A percentile compares a stretch with the other conserved stretches of the same genome.
These are phyloP conservation scores for Subanguina moxae DNA, from an alignment of 1,140 invertebrate genomes.

Conservation along the genomic window DNA sequence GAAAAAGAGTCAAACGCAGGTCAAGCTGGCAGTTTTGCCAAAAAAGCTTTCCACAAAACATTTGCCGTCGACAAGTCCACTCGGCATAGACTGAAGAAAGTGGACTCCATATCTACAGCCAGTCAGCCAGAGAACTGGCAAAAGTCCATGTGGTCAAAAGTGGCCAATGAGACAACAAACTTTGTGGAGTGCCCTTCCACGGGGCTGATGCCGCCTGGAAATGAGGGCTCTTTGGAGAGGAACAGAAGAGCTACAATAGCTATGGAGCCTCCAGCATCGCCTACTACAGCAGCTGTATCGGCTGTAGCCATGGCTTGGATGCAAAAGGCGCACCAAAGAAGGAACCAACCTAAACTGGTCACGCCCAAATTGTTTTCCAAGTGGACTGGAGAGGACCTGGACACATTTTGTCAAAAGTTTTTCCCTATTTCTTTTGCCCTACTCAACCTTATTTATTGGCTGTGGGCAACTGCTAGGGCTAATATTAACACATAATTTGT, in stretches of 20 bases:
- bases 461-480: no score
- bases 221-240: not conserved
- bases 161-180: slow-evolving; percentile 12
- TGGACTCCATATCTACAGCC: slow-evolving; percentile 24
- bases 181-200: not conserved
- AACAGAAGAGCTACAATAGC: slow-evolving; percentile 2
- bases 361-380: slow-evolving; percentile 56
- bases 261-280: slow-evolving; percentile 28
- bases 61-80: slow-evolving; percentile 27
- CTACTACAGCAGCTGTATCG: slow-evolving; percentile 17
- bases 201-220: not conserved
- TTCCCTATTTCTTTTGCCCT: slow-evolving; percentile 56
- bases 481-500: no score
- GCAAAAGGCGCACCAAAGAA: slow-evolving; percentile 17
- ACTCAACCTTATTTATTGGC: slow-evolving; percentile 57
- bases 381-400: slow-evolving; percentile 59
- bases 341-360: slow-evolving; percentile 34
- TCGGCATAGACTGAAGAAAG: slow-evolving; percentile 27
- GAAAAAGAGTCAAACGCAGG: not conserved
- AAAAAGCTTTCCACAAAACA: slow-evolving; percentile 35
- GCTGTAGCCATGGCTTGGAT: slow-evolving; percentile 28
- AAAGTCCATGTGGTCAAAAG: slow-evolving; percentile 31
- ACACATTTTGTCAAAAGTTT: slow-evolving; percentile 57
- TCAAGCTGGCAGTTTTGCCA: slow-evolving; percentile 26
- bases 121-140: slow-evolving; percentile 31